Base-by-base conservation (phyloP, 2,888 invertebrate species). In the Himalopsyche japonica region DNA sequence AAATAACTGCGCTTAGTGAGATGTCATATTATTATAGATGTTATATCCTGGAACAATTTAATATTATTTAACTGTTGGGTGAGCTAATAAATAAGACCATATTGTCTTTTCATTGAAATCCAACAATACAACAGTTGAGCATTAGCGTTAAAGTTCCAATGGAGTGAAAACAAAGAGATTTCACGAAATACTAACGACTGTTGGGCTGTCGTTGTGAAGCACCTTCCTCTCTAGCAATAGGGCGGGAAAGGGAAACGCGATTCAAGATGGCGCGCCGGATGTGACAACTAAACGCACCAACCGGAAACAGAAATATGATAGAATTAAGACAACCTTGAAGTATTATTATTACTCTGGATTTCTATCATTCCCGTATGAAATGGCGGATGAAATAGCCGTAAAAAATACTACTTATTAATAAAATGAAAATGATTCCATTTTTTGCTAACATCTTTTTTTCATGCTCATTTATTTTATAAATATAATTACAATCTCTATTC, bases 181-280 rank as follows among this genome's bases (percentile, higher is more conserved):
- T 30, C 30, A 70, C 27, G 24, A 57, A 70, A 70, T 70, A 70
- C 27, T 70, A 70, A 70, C 70, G 70, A 70, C 27, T 70, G 70
- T 30, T 30, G 12, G 70, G 70, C 27, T 70, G 70, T 30, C 70
- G 70, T 15, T 70, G 70, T 30, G 30, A 10, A 27, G 20, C 70
- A 27, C 70, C 77, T n/a, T 43, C 32, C 37, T 6, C 77, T 34
- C 77, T 43, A 57, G 32, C 43, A 27, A 80, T 76, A 83, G 83
- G 80, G 83, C 83, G 80, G 81, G 86, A 81, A 83, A 85, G 70
- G 86, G 86, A 84, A 84, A 82, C 85, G 70, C 83, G 79, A 87
- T 85, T 85, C 87, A 87, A 86, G 88, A 87, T 88, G 87, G 88
- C 88, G 88, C 88, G 88, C 89, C 89, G 89, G 88, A 88, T 89